phyloP scores from a whole-genome alignment of 2,888 invertebrate species.

The Drosophila limbata region DNA sequence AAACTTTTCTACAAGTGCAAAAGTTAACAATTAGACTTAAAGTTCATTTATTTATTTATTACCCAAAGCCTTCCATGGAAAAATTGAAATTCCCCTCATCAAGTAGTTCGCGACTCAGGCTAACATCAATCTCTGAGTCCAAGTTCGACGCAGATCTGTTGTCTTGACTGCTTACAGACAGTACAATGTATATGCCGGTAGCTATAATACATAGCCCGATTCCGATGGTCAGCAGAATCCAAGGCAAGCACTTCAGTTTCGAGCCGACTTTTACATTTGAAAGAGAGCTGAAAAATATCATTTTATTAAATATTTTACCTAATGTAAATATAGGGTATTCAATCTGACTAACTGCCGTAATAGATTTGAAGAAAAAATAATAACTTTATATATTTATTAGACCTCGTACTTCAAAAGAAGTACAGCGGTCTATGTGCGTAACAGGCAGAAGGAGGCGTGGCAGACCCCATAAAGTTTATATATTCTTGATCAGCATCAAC shows the following conservation, averaged over 20 bases:
- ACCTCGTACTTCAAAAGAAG: too few relatives aligned
- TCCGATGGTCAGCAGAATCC: constrained; percentile 57
- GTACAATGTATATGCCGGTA: constrained; percentile 47
- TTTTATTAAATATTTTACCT: too few relatives aligned
- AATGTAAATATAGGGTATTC: too few relatives aligned
- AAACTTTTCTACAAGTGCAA: constrained; percentile 16
- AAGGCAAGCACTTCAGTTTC: constrained; percentile 52
- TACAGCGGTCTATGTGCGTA: too few relatives aligned
- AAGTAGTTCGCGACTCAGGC: background rate
- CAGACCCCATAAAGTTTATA: too few relatives aligned
- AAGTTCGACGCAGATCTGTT: background rate
- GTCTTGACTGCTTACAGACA: constrained; percentile 15
- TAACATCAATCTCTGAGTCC: background rate
- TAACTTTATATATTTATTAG: too few relatives aligned
- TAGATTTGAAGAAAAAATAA: too few relatives aligned
- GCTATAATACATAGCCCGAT: constrained; percentile 61
- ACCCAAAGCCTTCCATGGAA: constrained; percentile 12
- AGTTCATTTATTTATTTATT: background rate
- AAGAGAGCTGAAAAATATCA: background rate
- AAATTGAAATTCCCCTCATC: constrained; percentile 6
- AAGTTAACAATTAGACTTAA: background rate
- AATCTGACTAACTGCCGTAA: too few relatives aligned
- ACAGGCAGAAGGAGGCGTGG: too few relatives aligned
- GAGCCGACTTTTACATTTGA: constrained; percentile 7
- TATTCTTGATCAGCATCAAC: too few relatives aligned